phyloP scores from a whole-genome alignment of 1,140 invertebrate species.

The Bombyx mori region ASM3026992v2 NC_085114.1:13245001-13245500 shows the following conservation, averaged over 20 bases:
- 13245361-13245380: conserved; percentile 12
- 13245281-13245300: too few species aligned
- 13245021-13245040: too few species aligned
- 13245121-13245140: conserved; percentile 1
- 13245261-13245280: too few species aligned
- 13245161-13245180: conserved; percentile 18
- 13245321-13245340: too few species aligned
- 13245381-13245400: conserved; percentile 24
- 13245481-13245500: conserved; percentile 2
- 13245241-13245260: too few species aligned
- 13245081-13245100: conserved; percentile 5
- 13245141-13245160: conserved; percentile 1
- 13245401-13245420: conserved; percentile 12
- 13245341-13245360: too few species aligned
- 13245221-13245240: conserved; percentile 21
- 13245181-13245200: conserved; percentile 19
- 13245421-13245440: too few species aligned
- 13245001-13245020: too few species aligned
- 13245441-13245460: too few species aligned
- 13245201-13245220: conserved; percentile 22
- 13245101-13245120: conserved; percentile 6
- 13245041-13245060: too few species aligned
- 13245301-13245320: too few species aligned
- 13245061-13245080: not conserved
- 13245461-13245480: too few species aligned